phyloP scores from a whole-genome alignment of 2,797 vertebrate genomes.

The Phaenicophaeus curvirostris region DNA sequence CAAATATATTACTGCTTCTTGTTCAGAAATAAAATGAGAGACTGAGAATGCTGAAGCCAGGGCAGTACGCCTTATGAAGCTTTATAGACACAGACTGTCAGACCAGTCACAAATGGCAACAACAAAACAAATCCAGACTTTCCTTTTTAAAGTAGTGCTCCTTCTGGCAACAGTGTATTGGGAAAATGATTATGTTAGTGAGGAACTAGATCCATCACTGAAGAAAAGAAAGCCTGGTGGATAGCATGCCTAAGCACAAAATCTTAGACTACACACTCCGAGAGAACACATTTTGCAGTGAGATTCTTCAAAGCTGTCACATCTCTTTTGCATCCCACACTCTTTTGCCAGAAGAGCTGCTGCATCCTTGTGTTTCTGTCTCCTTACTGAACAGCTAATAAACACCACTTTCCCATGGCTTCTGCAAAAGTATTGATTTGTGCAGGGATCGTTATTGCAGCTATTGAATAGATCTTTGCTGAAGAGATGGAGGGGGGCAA shows the following conservation, averaged over 20 bases:
- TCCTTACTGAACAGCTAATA: not conserved
- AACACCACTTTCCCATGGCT: not conserved
- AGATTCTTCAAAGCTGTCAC: not conserved
- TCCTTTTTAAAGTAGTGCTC: not conserved
- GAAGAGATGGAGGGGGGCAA: not conserved
- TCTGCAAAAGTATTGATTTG: not conserved
- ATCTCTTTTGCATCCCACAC: not conserved
- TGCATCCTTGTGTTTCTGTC: not conserved
- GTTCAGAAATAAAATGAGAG: not conserved
- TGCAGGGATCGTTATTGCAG: not conserved
- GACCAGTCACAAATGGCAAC: not conserved
- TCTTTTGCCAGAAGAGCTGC: not conserved
- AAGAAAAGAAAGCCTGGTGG: not conserved
- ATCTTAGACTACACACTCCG: not conserved
- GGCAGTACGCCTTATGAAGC: not conserved
- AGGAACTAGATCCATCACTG: not conserved
- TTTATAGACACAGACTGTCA: not conserved
- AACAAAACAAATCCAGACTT: not conserved
- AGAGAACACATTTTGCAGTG: not conserved
- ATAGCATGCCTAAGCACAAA: not conserved
- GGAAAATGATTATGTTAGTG: not conserved
- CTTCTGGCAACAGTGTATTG: not conserved
- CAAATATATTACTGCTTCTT: not conserved
- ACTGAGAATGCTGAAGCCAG: not conserved
- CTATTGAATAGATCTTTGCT: not conserved